Evolutionary conservation across 2,113 vertebrate genomes (phyloP).

Genomic region (Macaca fascicularis): T2T-MFA8v1.1 NC_088378.1:10166001-10166500

Average conservation of each 20-base stretch:
- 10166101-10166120: not conserved
- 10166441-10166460: not conserved
- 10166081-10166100: not conserved
- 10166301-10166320: not conserved
- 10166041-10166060: not conserved
- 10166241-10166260: not conserved
- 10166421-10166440: not conserved
- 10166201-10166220: not conserved
- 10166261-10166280: not conserved
- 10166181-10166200: not conserved
- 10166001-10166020: not conserved
- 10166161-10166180: rapidly evolving
- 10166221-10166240: not conserved
- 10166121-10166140: not conserved
- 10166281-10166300: not conserved
- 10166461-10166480: rapidly evolving
- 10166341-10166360: not conserved
- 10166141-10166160: rapidly evolving
- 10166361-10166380: not conserved
- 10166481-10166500: rapidly evolving
- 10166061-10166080: not conserved
- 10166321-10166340: not conserved
- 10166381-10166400: not conserved
- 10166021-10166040: not conserved
- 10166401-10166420: not conserved